Base-by-base conservation (phyloP, 2,888 invertebrate genomes). In the Priocnemis perturbator region DNA sequence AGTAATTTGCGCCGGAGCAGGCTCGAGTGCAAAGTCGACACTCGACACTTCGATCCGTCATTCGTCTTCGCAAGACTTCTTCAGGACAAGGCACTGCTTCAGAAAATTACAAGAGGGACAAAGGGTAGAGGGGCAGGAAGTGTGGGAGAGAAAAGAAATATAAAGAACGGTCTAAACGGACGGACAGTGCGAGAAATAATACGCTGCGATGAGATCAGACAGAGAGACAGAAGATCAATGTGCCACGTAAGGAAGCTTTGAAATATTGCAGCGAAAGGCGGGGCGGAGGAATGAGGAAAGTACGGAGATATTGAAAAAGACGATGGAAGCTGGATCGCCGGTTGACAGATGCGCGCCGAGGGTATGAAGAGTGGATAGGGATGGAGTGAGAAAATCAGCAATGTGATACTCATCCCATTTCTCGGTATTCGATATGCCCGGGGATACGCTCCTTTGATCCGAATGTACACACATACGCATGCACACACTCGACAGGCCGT, bases 371-470 rank as follows among this genome's bases (percentile, higher is more conserved):
- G 47, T 2, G 3, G 47, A 47, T 3, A 3, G 17, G 47, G 47
- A 47, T 2, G 47, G 47, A 11, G 11, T 17, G 47, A 3, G 47
- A 11, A 17, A 47, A 17, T 15, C 47, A 17, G n/a, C 47, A 59
- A 71, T 48, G 45, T 57, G 47, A 78, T 74, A 71, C n/a, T n/a
- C n/a, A n/a, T n/a, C n/a, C n/a, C n/a, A n/a, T n/a, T n/a, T n/a
- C n/a, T n/a, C n/a, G 74, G 71, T 71, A 73, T 74, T 71, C 67
- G 64, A 75, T 65, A 14, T 74, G 45, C 56, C 20, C 21, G 45
- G 11, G 20, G 45, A 11, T 37, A 65, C 23, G 30, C 59, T 52
- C 62, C 53, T 71, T 74, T 58, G 65, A 73, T 62, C 67, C 52
- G 30, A 14, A 7, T 11, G 47, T 21, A 50, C 20, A n/a, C 26